phyloP scores from a whole-genome alignment of 2,888 invertebrate genomes.

The Agrotis segetum region DNA sequence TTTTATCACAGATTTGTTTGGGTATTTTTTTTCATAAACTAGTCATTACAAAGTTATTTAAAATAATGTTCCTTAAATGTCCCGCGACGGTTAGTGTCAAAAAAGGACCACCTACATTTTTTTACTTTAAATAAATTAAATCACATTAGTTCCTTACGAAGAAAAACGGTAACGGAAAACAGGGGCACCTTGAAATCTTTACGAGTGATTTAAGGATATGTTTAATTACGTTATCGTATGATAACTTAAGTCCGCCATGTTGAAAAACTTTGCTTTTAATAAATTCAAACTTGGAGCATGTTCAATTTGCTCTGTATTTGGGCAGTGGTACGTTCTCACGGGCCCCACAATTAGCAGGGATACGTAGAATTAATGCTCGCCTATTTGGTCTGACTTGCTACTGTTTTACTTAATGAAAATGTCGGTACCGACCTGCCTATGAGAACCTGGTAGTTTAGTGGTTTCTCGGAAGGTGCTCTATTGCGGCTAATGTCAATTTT shows the following conservation, averaged over 20 bases:
- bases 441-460: constrained; percentile 51
- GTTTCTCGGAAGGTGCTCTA: constrained; percentile 47
- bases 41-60: constrained; percentile 28
- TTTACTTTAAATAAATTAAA: background rate
- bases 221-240: constrained; percentile 16
- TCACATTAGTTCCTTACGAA: constrained; percentile 9
- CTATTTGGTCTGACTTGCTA: constrained; percentile 57
- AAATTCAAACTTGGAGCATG: constrained; percentile 64
- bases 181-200: constrained; percentile 24
- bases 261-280: constrained; percentile 38
- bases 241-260: constrained; percentile 21
- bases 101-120: constrained; percentile 25
- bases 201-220: background rate
- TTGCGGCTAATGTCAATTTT: constrained; percentile 51
- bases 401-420: constrained; percentile 62
- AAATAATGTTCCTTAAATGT: background rate
- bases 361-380: constrained; percentile 62
- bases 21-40: constrained; percentile 10
- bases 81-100: constrained; percentile 17
- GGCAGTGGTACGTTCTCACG: constrained; percentile 72
- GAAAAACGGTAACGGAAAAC: constrained; percentile 23
- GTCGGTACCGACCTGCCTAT: constrained; percentile 45
- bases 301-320: constrained; percentile 71
- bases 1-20: constrained; percentile 38
- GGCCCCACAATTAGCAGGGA: constrained; percentile 67